Evolutionary conservation across 2,113 vertebrate species (phyloP), one percentile per base, ranked within the genome.

Genomic region (Odobenus rosmarus): DNA sequence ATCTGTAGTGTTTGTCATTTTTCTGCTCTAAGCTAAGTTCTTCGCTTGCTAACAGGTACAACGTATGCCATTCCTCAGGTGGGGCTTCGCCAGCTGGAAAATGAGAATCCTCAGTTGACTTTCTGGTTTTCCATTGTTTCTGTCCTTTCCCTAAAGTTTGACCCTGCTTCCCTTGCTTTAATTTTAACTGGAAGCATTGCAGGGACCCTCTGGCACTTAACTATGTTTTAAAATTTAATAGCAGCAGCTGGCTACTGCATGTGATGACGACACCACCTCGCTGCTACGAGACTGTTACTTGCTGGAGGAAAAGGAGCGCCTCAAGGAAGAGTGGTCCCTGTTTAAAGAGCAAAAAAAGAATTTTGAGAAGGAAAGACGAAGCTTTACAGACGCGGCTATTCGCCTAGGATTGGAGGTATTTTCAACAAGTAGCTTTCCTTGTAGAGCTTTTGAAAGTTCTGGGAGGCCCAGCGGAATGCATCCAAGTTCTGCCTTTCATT

Each of bases 301-400:
- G 16, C 97, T 99, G 96, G 99, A 99, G 97, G 99, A 99, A 97
- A 99, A 99, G 88, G 99, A 99, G 90, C 99, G 99, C 14, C 99
- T 99, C 92, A 99, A 99, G 97, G 99, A 99, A 96, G 99, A 99
- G 57, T 99, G 99, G 99, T 99, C 98, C 36, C 98, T 99, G 8
- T 99, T 99, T 98, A 99, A 98, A 96, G 99, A 99, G 46, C 99
- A 99, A 95, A 99, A 99, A 98, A 99, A 98, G 97, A 99, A 99
- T 97, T 99, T 99, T 93, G 99, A 99, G 98, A 99, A 98, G 96
- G 99, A 99, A 94, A 99, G 99, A 96, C 99, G 98, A 96, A 99
- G 99, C 98, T 99, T 99, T 98, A 99, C 99, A 0, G 99, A 99
- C 86, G 99, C 99, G 80, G 99, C 99, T 74, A 99, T 99, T 97